phyloP scores from a whole-genome alignment of 2,797 vertebrate species.

The Siniperca scherzeri region DNA sequence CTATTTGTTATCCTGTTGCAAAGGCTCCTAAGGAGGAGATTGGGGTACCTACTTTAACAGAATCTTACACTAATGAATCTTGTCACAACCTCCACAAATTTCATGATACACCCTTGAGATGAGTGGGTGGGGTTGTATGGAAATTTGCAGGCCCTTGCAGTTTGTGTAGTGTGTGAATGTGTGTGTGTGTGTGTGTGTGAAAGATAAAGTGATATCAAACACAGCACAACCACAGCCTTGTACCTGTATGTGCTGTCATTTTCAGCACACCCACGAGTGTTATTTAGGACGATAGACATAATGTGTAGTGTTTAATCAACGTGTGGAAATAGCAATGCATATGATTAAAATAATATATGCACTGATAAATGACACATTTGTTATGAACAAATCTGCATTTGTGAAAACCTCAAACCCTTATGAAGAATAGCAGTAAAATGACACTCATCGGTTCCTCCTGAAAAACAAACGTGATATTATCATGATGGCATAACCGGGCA shows the following conservation, averaged over 20 bases:
- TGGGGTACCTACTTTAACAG: background rate
- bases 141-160: too few species aligned
- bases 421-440: background rate
- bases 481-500: too few species aligned
- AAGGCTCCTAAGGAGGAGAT: background rate
- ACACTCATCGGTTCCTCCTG: background rate
- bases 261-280: background rate
- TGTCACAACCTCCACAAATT: background rate
- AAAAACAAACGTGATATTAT: background rate
- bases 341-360: background rate
- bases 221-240: background rate
- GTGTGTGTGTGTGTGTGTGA: background rate
- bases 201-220: slow-evolving; percentile 3
- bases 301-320: background rate
- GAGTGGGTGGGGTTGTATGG: background rate
- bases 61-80: background rate
- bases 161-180: background rate
- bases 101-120: background rate
- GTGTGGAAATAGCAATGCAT: slow-evolving; percentile 4
- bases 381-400: background rate
- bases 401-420: background rate
- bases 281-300: background rate
- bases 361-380: slow-evolving; percentile 3
- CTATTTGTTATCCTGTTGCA: background rate
- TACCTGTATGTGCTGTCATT: slow-evolving; percentile 1